These are phyloP conservation scores for Chanos chanos DNA, from an alignment of 2,797 vertebrate genomes.

Conservation along the genomic window DNA sequence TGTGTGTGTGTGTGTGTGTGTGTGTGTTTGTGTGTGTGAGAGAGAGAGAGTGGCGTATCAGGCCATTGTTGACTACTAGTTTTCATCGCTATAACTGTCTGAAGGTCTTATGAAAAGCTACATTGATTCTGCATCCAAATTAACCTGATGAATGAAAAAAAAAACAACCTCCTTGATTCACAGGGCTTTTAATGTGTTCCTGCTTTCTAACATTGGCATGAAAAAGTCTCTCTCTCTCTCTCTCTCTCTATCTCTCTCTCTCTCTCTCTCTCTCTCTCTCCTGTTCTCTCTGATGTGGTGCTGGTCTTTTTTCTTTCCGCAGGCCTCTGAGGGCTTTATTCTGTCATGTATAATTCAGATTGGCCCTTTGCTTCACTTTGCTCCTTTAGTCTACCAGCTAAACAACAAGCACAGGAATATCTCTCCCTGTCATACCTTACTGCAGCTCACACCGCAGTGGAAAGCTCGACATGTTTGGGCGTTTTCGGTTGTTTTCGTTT, in stretches of 20 bases:
- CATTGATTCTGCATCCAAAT: neutral
- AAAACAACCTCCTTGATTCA: conserved; percentile 14
- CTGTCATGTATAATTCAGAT: conserved; percentile 73
- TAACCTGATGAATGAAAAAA: neutral
- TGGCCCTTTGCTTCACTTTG: conserved; percentile 58
- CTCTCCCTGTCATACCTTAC: neutral
- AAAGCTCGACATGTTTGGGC: too few relatives aligned
- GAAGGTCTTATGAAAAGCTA: conserved; percentile 2
- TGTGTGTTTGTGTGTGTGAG: too few relatives aligned
- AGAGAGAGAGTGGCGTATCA: too few relatives aligned
- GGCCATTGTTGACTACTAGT: neutral
- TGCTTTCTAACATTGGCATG: conserved; percentile 8
- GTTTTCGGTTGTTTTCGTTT: too few relatives aligned
- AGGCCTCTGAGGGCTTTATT: conserved; percentile 49
- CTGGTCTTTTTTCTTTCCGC: conserved; percentile 39
- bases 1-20: too few relatives aligned
- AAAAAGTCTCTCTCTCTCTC: conserved; percentile 1
- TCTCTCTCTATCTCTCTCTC: conserved; percentile 16
- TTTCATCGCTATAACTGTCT: neutral
- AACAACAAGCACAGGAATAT: conserved; percentile 9
- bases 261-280: conserved; percentile 7
- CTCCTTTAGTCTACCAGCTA: conserved; percentile 29
- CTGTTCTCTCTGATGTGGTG: conserved; percentile 12
- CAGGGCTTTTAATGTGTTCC: neutral
- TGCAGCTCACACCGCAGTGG: too few relatives aligned